Percentiles rank a stretch among this genome's conserved stretches.
phyloP scores from a whole-genome alignment of 2,888 invertebrate genomes.

The Erebia aethiops region DNA sequence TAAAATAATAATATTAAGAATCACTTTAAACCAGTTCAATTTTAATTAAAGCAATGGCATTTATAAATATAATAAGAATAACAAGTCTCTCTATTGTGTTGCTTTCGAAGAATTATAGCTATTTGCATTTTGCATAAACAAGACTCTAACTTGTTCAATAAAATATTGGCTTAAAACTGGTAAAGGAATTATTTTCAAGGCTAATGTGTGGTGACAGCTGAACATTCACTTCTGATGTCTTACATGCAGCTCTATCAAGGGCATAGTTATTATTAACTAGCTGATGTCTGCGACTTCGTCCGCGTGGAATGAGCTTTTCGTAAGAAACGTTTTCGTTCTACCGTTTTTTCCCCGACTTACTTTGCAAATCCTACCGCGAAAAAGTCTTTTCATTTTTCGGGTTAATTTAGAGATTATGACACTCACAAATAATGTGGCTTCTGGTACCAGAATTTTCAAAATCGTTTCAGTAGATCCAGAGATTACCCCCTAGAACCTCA shows the following conservation, averaged over 20 bases:
- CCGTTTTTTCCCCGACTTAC: too few relatives aligned
- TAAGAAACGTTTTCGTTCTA: too few relatives aligned
- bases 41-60: slow-evolving; percentile 14
- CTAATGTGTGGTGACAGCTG: slow-evolving; percentile 19
- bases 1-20: not conserved
- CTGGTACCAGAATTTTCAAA: too few relatives aligned
- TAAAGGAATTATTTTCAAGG: slow-evolving; percentile 25
- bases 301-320: too few relatives aligned
- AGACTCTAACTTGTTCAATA: slow-evolving; percentile 21
- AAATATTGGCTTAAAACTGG: slow-evolving; percentile 18
- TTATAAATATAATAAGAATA: slow-evolving; percentile 4
- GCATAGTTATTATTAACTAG: not conserved
- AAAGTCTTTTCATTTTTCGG: too few relatives aligned
- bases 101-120: not conserved
- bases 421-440: too few relatives aligned
- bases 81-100: slow-evolving; percentile 2
- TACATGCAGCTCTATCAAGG: not conserved
- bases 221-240: not conserved
- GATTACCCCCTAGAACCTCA: too few relatives aligned
- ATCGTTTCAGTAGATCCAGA: too few relatives aligned
- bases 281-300: too few relatives aligned
- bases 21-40: not conserved
- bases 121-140: slow-evolving; percentile 26
- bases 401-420: too few relatives aligned
- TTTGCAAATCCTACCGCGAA: too few relatives aligned